Conservation (phyloP, 2,113 vertebrate genomes). For the Baryphthengus martii region DNA sequence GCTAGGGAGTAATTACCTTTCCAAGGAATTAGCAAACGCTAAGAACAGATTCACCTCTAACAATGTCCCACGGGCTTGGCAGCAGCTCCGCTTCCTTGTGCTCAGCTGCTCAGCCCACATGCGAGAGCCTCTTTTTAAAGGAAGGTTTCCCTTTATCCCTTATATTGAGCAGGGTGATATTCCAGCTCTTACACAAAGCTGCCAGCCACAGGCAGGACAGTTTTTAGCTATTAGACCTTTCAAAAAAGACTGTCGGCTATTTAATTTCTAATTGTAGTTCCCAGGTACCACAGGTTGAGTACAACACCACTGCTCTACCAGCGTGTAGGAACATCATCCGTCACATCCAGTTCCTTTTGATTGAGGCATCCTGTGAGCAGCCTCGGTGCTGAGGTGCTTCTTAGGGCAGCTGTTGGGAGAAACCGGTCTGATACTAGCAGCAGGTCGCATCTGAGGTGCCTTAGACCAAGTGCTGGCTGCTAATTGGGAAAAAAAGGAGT, state of each 20-base stretch:
- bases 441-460: background rate
- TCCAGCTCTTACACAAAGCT: background rate
- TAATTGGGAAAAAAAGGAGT: background rate
- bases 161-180: background rate
- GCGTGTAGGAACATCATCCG: background rate
- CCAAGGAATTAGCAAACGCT: background rate
- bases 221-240: background rate
- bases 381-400: background rate
- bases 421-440: background rate
- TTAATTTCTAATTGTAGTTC: background rate
- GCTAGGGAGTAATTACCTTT: background rate
- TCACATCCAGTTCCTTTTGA: background rate
- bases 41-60: background rate
- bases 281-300: background rate
- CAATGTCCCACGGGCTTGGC: background rate
- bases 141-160: background rate
- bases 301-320: background rate
- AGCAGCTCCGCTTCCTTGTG: background rate
- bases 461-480: background rate
- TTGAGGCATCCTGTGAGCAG: background rate
- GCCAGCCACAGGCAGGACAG: background rate
- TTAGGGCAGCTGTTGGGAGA: background rate
- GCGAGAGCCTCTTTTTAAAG: background rate
- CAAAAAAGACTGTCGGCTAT: background rate
- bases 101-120: background rate